Evolutionary conservation across 2,797 vertebrate genomes (phyloP).

Genomic region (Hylomyscus alleni): DNA sequence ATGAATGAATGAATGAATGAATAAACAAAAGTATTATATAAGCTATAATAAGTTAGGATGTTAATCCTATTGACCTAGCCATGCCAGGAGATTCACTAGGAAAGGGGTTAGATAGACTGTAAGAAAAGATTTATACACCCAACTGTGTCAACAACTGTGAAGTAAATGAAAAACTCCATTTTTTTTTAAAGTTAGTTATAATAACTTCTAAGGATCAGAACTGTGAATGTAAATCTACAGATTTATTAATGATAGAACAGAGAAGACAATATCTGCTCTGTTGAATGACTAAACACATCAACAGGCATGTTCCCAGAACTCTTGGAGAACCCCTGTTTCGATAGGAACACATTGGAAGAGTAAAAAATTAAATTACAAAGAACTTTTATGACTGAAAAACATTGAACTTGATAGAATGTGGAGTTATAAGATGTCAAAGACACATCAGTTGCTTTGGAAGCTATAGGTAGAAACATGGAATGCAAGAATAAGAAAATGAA

Average conservation of each 20-base stretch:
- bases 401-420: rapidly evolving
- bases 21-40: no score
- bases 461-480: neutral
- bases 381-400: neutral
- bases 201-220: neutral
- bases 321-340: neutral
- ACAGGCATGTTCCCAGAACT: neutral
- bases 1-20: neutral
- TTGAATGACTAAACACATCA: neutral
- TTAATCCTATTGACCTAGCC: neutral
- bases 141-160: neutral
- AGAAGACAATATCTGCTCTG: rapidly evolving
- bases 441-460: neutral
- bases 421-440: neutral
- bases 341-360: neutral
- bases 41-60: neutral
- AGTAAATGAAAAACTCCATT: neutral
- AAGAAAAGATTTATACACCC: neutral
- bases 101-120: neutral
- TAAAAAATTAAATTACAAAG: neutral
- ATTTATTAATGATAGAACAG: neutral
- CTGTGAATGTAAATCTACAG: neutral
- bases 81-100: neutral
- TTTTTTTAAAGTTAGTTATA: neutral
- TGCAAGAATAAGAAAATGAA: neutral